Evolutionary conservation across 2,888 invertebrate genomes (phyloP).

Genomic region (Agrotis ipsilon): DNA sequence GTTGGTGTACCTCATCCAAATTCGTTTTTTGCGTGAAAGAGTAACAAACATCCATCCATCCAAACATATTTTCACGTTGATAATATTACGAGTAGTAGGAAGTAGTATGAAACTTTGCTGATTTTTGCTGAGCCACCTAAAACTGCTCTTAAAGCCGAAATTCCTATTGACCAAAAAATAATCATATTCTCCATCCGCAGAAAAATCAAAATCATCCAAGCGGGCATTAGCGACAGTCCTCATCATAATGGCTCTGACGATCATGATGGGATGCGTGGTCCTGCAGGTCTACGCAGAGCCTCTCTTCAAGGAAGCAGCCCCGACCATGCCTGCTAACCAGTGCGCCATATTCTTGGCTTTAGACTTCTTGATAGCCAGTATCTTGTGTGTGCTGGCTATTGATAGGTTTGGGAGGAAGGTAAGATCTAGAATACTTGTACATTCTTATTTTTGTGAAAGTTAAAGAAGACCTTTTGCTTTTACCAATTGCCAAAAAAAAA

Average conservation of each 20-base stretch:
- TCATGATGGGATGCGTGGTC: constrained; percentile 84
- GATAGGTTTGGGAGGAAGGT: constrained; percentile 86
- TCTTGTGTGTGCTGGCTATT: constrained; percentile 75
- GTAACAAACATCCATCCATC: too few species aligned
- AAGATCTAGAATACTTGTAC: constrained; percentile 8
- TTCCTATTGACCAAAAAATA: too few species aligned
- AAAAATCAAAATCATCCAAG: constrained; percentile 76
- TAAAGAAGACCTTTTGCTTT: too few species aligned
- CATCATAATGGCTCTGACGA: constrained; percentile 75
- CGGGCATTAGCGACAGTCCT: constrained; percentile 71
- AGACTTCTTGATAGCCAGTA: constrained; percentile 76
- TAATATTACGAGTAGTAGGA: too few species aligned
- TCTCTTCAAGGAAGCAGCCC: constrained; percentile 83
- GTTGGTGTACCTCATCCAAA: too few species aligned
- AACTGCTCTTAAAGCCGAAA: too few species aligned
- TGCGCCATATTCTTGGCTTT: constrained; percentile 83
- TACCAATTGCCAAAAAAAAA: too few species aligned
- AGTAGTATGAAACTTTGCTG: too few species aligned
- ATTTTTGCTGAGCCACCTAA: too few species aligned
- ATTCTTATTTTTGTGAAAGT: too few species aligned
- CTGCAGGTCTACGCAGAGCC: constrained; percentile 86
- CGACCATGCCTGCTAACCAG: constrained; percentile 81
- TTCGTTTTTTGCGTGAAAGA: too few species aligned
- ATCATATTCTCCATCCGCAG: constrained; percentile 58
- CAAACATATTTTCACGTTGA: too few species aligned